Percentiles rank a stretch among this genome's conserved stretches.
Evolutionary conservation across 2,888 invertebrate genomes (phyloP).

Genomic region (Sarcophaga subvicina): DNA sequence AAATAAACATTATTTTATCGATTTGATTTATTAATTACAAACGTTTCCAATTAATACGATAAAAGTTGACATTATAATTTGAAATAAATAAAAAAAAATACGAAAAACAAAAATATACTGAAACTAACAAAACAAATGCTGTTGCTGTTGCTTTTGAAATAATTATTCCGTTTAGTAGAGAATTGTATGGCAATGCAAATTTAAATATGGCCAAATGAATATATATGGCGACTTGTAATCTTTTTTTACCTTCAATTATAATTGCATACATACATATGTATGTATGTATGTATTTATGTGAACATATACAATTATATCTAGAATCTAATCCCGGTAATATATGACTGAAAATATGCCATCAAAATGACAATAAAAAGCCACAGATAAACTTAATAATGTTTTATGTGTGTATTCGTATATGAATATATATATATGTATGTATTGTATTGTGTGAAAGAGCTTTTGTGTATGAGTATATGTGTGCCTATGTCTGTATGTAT

Average conservation of each 20-base stretch:
- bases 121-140: not conserved
- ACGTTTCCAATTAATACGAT: not conserved
- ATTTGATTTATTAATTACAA: constrained; percentile 33
- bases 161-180: not conserved
- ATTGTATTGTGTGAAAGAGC: not conserved
- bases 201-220: not conserved
- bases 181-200: not conserved
- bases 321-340: constrained; percentile 53
- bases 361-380: constrained; percentile 18
- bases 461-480: not conserved
- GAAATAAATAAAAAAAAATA: not conserved
- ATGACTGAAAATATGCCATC: constrained; percentile 41
- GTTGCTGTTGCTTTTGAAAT: not conserved
- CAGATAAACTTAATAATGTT: constrained; percentile 1
- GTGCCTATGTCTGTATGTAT: not conserved
- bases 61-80: not conserved
- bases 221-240: constrained; percentile 3
- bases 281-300: no score
- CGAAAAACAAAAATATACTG: not conserved
- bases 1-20: constrained; percentile 17
- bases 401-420: not conserved
- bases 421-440: not conserved
- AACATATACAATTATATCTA: constrained; percentile 16
- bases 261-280: not conserved
- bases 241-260: not conserved